These are phyloP conservation scores for Galemys pyrenaicus DNA, from an alignment of 2,113 vertebrate genomes.

Conservation along the genomic window DNA sequence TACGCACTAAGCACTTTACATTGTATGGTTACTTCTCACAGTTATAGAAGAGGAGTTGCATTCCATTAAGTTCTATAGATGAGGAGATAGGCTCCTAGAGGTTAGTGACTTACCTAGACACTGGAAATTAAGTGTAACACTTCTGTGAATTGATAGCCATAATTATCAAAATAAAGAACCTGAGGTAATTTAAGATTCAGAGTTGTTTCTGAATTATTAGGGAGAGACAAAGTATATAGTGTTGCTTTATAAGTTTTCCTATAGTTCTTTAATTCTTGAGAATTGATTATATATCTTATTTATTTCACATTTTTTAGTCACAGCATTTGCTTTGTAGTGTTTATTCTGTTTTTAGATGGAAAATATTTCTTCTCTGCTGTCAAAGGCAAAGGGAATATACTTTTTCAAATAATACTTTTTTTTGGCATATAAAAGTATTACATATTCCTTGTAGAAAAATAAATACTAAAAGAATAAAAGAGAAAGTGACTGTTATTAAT, in stretches of 20 bases:
- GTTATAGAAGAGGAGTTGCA: background rate
- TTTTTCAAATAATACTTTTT: background rate
- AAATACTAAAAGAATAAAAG: background rate
- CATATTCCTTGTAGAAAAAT: slow-evolving; percentile 6
- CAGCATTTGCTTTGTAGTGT: background rate
- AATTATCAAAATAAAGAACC: slow-evolving; percentile 31
- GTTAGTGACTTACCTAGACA: background rate
- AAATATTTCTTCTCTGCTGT: background rate
- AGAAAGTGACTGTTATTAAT: background rate
- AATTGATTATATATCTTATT: background rate
- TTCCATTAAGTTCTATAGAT: background rate
- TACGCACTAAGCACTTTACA: background rate
- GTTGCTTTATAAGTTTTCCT: background rate
- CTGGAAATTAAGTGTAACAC: background rate
- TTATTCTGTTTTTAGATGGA: background rate
- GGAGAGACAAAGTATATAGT: background rate
- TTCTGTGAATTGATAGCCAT: background rate
- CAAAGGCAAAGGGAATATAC: background rate
- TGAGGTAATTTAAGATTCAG: background rate
- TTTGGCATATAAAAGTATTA: background rate
- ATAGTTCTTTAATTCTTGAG: background rate
- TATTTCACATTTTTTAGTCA: slow-evolving; percentile 27
- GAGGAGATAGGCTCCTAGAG: background rate
- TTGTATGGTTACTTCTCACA: background rate
- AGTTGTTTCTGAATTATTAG: slow-evolving; percentile 24